phyloP scores from a whole-genome alignment of 2,888 invertebrate species.

The Lithosia quadra region DNA sequence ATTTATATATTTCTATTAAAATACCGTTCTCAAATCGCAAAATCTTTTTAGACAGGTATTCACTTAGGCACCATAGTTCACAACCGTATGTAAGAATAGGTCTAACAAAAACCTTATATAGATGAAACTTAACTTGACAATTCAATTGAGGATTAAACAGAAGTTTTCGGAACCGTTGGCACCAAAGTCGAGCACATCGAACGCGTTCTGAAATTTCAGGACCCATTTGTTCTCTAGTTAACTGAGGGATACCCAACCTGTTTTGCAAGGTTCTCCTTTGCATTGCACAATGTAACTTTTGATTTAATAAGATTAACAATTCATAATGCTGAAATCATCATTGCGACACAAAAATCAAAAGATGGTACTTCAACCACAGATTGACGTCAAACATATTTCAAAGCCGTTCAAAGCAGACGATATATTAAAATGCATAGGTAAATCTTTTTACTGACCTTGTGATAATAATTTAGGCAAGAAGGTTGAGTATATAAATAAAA shows the following conservation, averaged over 20 bases:
- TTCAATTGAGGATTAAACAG: conserved; percentile 55
- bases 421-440: background rate
- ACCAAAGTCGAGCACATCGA: conserved; percentile 66
- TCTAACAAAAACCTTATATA: conserved; percentile 66
- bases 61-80: conserved; percentile 66
- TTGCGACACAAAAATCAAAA: background rate
- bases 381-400: background rate
- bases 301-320: conserved; percentile 2
- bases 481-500: too few relatives aligned
- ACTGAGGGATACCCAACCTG: conserved; percentile 52
- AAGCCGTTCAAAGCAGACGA: too few relatives aligned
- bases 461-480: too few relatives aligned
- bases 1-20: conserved; percentile 66
- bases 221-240: conserved; percentile 48
- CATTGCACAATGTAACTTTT: conserved; percentile 34
- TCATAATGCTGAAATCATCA: background rate
- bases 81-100: conserved; percentile 72
- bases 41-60: conserved; percentile 50
- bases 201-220: conserved; percentile 62
- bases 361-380: background rate
- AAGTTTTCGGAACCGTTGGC: conserved; percentile 55
- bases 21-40: conserved; percentile 60
- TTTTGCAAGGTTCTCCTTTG: conserved; percentile 24
- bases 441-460: background rate
- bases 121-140: conserved; percentile 57